Percentiles rank a stretch among this genome's conserved stretches.
phyloP scores from a whole-genome alignment of 2,113 vertebrate genomes.

The Pluvianellus socialis region DNA sequence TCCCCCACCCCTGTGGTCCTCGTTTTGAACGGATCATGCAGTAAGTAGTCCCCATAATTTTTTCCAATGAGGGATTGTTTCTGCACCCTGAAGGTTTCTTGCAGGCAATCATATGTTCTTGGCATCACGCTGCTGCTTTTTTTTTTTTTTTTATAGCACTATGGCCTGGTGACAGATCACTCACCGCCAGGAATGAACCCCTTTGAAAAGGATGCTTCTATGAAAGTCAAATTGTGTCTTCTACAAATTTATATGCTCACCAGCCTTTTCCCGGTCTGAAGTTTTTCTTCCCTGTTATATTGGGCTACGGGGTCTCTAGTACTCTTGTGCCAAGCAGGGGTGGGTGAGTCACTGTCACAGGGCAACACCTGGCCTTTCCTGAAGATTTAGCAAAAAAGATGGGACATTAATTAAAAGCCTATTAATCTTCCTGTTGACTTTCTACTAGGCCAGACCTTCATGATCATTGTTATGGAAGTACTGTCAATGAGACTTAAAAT shows the following conservation, averaged over 20 bases:
- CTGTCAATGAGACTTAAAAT: constrained; percentile 24
- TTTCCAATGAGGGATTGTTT: neutral
- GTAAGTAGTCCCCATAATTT: neutral
- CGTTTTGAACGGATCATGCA: neutral
- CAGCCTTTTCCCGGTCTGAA: neutral
- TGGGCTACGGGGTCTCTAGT: neutral
- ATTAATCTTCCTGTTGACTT: constrained; percentile 21
- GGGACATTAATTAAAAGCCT: neutral
- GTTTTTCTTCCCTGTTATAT: neutral
- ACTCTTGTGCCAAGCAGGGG: neutral
- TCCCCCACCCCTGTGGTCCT: neutral
- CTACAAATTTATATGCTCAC: neutral
- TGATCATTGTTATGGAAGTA: neutral
- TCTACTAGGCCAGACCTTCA: neutral
- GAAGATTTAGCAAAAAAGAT: neutral
- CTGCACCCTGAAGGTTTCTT: neutral
- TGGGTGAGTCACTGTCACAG: neutral
- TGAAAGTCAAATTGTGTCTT: neutral
- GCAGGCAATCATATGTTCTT: neutral
- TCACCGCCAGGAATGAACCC: neutral
- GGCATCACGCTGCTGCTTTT: neutral
- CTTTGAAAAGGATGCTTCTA: neutral
- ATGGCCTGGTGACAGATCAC: neutral
- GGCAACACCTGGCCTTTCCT: neutral
- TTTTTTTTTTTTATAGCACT: neutral